Conservation (phyloP, 2,113 vertebrate species). For the Pygoscelis antarcticus region DNA sequence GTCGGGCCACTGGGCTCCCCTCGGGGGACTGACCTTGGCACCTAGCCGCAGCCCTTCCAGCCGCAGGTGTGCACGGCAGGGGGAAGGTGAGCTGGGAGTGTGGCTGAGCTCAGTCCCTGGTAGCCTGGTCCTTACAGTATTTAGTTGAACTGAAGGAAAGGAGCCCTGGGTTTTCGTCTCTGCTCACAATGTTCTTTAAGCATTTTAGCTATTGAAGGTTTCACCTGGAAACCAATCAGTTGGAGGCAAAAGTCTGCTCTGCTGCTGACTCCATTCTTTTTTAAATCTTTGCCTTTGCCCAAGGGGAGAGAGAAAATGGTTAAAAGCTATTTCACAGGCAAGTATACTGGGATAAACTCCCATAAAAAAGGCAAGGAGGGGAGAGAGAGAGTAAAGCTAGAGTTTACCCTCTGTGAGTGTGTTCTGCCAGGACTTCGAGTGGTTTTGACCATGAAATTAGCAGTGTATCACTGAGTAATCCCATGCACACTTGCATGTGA, state of each 20-base stretch:
- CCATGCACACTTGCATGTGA: fast-evolving
- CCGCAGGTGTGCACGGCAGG: neutral
- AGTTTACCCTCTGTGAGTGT: neutral
- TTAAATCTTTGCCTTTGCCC: neutral
- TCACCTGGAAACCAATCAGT: neutral
- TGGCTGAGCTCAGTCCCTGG: neutral
- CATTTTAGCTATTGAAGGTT: neutral
- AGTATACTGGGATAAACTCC: neutral
- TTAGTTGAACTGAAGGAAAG: neutral
- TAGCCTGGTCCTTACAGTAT: neutral
- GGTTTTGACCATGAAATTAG: neutral
- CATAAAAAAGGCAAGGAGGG: neutral
- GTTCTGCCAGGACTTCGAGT: neutral
- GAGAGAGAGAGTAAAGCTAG: neutral
- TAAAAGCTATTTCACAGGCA: neutral
- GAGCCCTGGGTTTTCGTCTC: neutral
- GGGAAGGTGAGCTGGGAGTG: neutral
- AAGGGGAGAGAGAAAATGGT: neutral
- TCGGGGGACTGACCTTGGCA: too few species aligned
- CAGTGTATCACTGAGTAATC: neutral
- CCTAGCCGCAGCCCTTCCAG: neutral
- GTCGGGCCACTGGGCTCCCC: neutral
- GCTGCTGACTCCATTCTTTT: neutral
- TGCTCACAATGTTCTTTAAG: neutral
- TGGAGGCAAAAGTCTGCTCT: neutral